phyloP scores from a whole-genome alignment of 1,140 invertebrate genomes.

The Bombus superbus region DNA sequence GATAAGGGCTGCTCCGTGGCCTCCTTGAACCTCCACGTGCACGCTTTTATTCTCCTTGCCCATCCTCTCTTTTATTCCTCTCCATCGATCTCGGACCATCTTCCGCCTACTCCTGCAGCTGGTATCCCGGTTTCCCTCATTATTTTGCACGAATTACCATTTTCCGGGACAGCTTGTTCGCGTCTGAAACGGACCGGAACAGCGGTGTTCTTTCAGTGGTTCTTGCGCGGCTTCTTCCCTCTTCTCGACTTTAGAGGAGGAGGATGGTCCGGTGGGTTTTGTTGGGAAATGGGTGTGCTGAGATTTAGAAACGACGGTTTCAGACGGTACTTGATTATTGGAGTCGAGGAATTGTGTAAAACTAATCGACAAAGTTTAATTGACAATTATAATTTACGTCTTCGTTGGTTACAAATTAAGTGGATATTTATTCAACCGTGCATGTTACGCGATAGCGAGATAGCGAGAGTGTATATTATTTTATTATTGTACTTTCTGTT shows the following conservation, averaged over 20 bases:
- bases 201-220: constrained; percentile 7
- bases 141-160: constrained; percentile 58
- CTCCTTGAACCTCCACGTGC: neutral
- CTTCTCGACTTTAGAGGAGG: neutral
- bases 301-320: too few species aligned
- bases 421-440: too few species aligned
- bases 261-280: neutral
- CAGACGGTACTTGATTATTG: too few species aligned
- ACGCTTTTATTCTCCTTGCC: neutral
- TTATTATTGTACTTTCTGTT: neutral
- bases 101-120: too few species aligned
- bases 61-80: neutral
- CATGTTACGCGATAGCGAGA: too few species aligned
- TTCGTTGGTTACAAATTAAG: too few species aligned
- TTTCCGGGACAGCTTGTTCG: constrained; percentile 47
- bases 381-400: too few species aligned
- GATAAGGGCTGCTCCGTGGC: neutral
- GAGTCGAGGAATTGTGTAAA: neutral
- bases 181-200: constrained; percentile 43
- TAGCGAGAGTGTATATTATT: too few species aligned
- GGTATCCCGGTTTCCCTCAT: constrained; percentile 32
- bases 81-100: neutral
- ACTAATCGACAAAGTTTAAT: neutral
- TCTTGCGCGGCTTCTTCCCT: neutral
- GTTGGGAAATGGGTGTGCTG: neutral